Conservation (phyloP, 92 coral and sea anemone genomes). For the Porites divaricata region DNA sequence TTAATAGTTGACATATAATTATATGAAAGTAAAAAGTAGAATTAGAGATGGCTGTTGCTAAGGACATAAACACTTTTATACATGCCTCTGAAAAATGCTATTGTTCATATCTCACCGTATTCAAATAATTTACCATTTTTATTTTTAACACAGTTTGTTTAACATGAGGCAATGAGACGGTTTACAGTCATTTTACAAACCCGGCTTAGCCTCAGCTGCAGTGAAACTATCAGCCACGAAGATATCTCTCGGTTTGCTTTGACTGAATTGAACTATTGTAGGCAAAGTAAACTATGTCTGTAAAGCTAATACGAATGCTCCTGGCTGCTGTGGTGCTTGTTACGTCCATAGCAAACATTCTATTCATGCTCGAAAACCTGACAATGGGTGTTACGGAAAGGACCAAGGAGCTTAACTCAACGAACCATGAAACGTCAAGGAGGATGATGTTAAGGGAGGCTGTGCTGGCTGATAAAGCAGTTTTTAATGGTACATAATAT, state of each 20-base stretch:
- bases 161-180: neutral
- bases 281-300: conserved; percentile 1
- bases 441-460: neutral
- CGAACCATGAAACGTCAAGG: neutral
- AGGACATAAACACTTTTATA: too few species aligned
- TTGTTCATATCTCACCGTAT: neutral
- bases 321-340: conserved; percentile 15
- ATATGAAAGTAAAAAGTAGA: too few species aligned
- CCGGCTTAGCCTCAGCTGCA: neutral
- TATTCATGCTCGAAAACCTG: conserved; percentile 26
- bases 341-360: conserved; percentile 13
- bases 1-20: too few species aligned
- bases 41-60: too few species aligned
- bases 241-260: neutral
- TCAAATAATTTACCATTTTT: neutral
- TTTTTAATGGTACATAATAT: neutral
- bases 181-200: too few species aligned
- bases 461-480: neutral
- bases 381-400: neutral
- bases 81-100: conserved; percentile 9
- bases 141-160: neutral
- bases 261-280: too few species aligned
- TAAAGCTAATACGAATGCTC: conserved; percentile 9
- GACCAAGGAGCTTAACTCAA: neutral
- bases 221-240: too few species aligned